Percentiles rank a stretch among this genome's conserved stretches.
phyloP scores from a whole-genome alignment of 2,113 vertebrate species.

The Periophthalmodon schlosseri region DNA sequence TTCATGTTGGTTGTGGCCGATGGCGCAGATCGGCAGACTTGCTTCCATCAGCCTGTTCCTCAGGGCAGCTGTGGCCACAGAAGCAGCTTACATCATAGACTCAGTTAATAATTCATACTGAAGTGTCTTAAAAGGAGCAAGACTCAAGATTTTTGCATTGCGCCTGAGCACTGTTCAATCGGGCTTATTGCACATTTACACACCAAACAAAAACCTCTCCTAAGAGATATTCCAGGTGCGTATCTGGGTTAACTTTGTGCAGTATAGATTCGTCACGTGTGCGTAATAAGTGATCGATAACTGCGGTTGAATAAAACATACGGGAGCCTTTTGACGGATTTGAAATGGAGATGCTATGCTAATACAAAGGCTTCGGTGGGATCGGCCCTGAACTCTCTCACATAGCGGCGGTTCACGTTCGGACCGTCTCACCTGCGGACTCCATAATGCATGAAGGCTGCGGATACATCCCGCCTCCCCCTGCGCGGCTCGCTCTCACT shows the following conservation, averaged over 20 bases:
- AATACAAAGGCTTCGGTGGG: conserved; percentile 64
- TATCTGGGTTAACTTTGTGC: conserved; percentile 48
- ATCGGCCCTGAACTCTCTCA: conserved; percentile 69
- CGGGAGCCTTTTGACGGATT: conserved; percentile 65
- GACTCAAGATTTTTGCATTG: not conserved
- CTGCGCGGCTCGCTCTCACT: conserved; percentile 42
- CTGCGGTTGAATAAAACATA: conserved; percentile 73
- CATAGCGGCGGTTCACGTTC: conserved; percentile 70
- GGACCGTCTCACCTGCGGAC: conserved; percentile 68
- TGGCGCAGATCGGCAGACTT: no score
- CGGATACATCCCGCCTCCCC: conserved; percentile 63
- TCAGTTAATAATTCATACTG: no score
- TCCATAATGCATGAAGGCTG: conserved; percentile 74
- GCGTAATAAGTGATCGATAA: conserved; percentile 75
- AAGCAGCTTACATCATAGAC: no score
- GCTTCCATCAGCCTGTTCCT: no score
- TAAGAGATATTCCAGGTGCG: conserved; percentile 30
- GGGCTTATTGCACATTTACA: conserved; percentile 26
- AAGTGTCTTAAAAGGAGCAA: no score
- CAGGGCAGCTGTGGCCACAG: no score
- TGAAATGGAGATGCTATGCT: conserved; percentile 76
- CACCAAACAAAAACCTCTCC: conserved; percentile 22
- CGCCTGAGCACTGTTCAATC: conserved; percentile 8
- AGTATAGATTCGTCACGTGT: conserved; percentile 62
- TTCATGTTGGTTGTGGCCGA: no score